Conservation (phyloP, 1,140 invertebrate species). For the Euura saliciscinereae region DNA sequence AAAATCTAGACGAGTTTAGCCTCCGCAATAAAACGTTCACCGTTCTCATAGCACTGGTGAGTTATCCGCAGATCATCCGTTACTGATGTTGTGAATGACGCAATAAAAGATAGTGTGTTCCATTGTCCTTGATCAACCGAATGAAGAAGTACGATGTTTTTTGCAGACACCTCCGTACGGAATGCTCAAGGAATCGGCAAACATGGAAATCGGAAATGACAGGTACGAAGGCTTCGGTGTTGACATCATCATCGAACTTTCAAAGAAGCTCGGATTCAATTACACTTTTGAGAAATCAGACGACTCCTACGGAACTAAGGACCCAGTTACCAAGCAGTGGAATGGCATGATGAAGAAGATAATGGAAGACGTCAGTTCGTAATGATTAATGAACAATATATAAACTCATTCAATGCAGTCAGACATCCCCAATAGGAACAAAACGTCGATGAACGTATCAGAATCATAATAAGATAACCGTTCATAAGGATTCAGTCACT, state of each 20-base stretch:
- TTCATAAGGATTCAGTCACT: no score
- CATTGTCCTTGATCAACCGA: no score
- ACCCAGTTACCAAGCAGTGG: constrained; percentile 74
- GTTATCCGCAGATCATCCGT: constrained; percentile 21
- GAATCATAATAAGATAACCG: no score
- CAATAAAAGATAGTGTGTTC: neutral
- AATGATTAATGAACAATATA: no score
- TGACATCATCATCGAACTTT: constrained; percentile 79
- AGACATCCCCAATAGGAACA: no score
- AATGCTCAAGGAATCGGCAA: constrained; percentile 80
- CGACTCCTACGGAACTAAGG: constrained; percentile 73
- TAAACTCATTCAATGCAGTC: no score
- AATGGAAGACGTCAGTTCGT: constrained; percentile 70
- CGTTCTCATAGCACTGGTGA: constrained; percentile 85
- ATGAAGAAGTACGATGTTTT: constrained; percentile 20
- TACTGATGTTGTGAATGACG: neutral
- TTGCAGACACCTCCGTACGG: constrained; percentile 80
- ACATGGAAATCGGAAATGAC: constrained; percentile 77
- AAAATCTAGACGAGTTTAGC: constrained; percentile 57
- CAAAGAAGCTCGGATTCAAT: constrained; percentile 83
- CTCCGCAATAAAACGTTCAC: constrained; percentile 84
- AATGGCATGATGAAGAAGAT: constrained; percentile 88
- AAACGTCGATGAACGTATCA: no score
- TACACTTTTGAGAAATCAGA: constrained; percentile 83
- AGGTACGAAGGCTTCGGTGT: constrained; percentile 83